Evolutionary conservation across 2,888 invertebrate genomes (phyloP).

Genomic region (Adineta ricciae): DNA sequence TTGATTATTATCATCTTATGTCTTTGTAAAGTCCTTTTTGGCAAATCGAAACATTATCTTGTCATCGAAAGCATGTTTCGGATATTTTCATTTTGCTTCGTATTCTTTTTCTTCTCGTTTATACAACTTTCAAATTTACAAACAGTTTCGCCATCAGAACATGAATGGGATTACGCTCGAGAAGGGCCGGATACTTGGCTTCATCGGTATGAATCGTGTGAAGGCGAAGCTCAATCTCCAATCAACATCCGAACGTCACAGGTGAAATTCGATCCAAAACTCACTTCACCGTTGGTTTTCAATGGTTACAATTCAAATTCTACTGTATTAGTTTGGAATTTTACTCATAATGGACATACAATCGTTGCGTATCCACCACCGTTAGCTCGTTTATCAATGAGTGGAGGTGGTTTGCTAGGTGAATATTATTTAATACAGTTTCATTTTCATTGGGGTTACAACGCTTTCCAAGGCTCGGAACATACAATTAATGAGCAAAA

Average conservation of each 20-base stretch:
- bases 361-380: conserved; percentile 4
- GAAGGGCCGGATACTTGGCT: conserved; percentile 32
- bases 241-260: conserved; percentile 24
- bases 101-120: background rate
- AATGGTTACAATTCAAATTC: conserved; percentile 6
- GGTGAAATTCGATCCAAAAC: conserved; percentile 23
- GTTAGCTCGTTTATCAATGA: conserved; percentile 1
- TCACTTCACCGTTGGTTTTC: background rate
- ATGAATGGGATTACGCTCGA: conserved; percentile 29
- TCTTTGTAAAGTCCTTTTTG: background rate
- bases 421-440: conserved; percentile 26
- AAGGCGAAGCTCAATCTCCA: conserved; percentile 31
- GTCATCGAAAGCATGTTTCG: background rate
- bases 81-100: background rate
- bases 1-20: background rate
- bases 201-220: conserved; percentile 21
- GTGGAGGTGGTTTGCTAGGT: conserved; percentile 22
- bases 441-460: conserved; percentile 34
- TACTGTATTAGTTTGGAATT: conserved; percentile 22
- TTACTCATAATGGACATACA: conserved; percentile 30
- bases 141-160: background rate
- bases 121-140: background rate
- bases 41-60: background rate
- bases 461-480: conserved; percentile 31
- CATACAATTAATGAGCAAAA: conserved; percentile 28